These are phyloP conservation scores for Polydesmus complanatus DNA, from an alignment of 2,888 invertebrate species.

Conservation along the genomic window DNA sequence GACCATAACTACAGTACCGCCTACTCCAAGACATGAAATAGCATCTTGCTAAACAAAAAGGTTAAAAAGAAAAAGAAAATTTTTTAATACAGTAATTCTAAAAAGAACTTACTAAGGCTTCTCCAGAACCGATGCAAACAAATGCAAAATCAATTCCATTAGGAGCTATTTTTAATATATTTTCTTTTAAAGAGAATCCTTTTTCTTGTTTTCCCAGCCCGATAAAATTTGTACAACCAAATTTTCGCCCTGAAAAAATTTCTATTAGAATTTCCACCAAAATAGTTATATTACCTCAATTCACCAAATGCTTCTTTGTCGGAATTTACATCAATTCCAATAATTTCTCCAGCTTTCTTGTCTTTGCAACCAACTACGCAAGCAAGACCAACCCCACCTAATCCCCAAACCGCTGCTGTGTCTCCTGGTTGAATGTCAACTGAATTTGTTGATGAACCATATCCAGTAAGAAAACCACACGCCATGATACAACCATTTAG, in stretches of 20 bases:
- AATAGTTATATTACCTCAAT: no score
- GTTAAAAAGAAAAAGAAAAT: background rate
- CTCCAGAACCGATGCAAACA: constrained; percentile 3
- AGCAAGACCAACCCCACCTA: constrained; percentile 11
- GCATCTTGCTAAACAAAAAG: background rate
- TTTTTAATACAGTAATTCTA: no score
- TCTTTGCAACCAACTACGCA: background rate
- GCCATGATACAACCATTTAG: constrained; percentile 9
- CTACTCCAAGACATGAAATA: background rate
- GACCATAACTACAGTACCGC: background rate
- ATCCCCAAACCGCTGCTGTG: constrained; percentile 9
- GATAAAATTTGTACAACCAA: constrained; percentile 8
- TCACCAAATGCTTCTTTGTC: background rate
- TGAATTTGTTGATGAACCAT: constrained; percentile 8
- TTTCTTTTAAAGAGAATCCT: constrained; percentile 1
- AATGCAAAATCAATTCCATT: constrained; percentile 10
- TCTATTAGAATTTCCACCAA: background rate
- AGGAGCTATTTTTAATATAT: background rate
- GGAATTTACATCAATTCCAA: background rate
- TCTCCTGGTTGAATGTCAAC: constrained; percentile 9
- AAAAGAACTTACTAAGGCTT: constrained; percentile 1
- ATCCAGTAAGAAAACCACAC: constrained; percentile 7
- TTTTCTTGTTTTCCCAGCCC: background rate
- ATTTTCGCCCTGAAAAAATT: background rate
- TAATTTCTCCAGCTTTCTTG: background rate